These are phyloP conservation scores for Caenorhabditis sp. DNA, from an alignment of 2,888 invertebrate species.

Conservation along the genomic window DNA sequence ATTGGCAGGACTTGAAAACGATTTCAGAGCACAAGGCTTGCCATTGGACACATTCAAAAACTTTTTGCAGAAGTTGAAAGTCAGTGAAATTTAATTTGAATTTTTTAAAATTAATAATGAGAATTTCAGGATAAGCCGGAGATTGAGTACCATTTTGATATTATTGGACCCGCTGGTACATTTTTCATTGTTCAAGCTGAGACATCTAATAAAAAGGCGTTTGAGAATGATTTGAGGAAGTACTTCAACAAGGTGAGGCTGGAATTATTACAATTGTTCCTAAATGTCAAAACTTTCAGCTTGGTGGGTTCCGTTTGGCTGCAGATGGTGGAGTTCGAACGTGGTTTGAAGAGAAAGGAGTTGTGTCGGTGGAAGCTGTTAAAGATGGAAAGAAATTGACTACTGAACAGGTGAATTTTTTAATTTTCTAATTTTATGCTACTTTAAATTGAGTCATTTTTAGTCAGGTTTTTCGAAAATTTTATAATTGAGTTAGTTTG, in stretches of 20 bases:
- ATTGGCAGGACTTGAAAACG: conserved; percentile 58
- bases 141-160: conserved; percentile 54
- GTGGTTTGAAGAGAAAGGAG: conserved; percentile 64
- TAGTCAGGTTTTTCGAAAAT: too few species aligned
- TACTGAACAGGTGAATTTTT: conserved; percentile 39
- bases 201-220: conserved; percentile 53
- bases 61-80: conserved; percentile 57
- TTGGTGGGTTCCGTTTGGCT: conserved; percentile 61
- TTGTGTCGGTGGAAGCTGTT: conserved; percentile 33
- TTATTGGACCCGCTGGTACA: conserved; percentile 64
- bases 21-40: conserved; percentile 58
- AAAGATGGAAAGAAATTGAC: conserved; percentile 44
- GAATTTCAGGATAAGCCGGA: conserved; percentile 63
- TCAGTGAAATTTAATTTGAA: conserved; percentile 8
- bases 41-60: conserved; percentile 65
- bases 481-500: too few species aligned
- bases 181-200: conserved; percentile 63
- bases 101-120: conserved; percentile 1
- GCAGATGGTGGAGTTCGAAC: conserved; percentile 52
- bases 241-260: conserved; percentile 61
- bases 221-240: conserved; percentile 50
- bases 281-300: conserved; percentile 22
- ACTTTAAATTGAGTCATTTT: too few species aligned
- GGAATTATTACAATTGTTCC: conserved; percentile 4
- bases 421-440: neutral